Base-by-base conservation (phyloP, 2,797 vertebrate genomes). In the Gallinago solitaria region DNA sequence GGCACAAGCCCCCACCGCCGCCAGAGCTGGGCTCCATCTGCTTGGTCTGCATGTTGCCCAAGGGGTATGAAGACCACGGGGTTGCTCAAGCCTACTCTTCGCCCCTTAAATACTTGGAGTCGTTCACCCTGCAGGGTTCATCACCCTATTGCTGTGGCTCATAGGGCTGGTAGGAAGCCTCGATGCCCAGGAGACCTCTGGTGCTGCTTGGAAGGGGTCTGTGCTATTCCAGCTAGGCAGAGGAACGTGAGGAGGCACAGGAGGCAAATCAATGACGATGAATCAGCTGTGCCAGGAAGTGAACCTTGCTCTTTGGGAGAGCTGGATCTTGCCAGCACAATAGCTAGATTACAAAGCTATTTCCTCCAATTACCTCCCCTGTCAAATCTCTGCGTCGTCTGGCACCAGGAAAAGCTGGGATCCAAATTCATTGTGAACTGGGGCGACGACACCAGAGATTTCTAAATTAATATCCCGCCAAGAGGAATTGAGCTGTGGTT, bases 281-380 rank as follows among this genome's bases (percentile, higher is more conserved):
- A 81, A 93, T 92, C 78, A 85, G 71, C 65, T 48, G 1, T 92
- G 74, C 79, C 78, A 89, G 84, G 87, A 83, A 91, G 84, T 6
- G 41, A 94, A 78, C 73, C 87, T 70, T 56, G 65, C 24, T 93
- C 91, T 79, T 68, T 30, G 63, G 73, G 79, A 88, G 91, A 85
- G 67, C 76, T 94, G 80, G 83, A 79, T 86, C 61, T 96, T n/a
- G 80, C 90, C 94, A 93, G 86, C 92, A 95, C 90, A 97, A 97
- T 95, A 89, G 94, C 74, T 88, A 64, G 90, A 82, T 96, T 96
- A 87, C 90, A 87, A 87, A 96, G 87, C 91, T 79, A 93, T 96
- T 96, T 96, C 91, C 95, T 93, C 70, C 89, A 94, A 90, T 97
- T 97, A 96, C 91, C 91, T 96, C 86, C 65, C 54, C 93, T 96